Evolutionary conservation across 2,113 vertebrate species (phyloP).

Genomic region (Clarias magur): DNA sequence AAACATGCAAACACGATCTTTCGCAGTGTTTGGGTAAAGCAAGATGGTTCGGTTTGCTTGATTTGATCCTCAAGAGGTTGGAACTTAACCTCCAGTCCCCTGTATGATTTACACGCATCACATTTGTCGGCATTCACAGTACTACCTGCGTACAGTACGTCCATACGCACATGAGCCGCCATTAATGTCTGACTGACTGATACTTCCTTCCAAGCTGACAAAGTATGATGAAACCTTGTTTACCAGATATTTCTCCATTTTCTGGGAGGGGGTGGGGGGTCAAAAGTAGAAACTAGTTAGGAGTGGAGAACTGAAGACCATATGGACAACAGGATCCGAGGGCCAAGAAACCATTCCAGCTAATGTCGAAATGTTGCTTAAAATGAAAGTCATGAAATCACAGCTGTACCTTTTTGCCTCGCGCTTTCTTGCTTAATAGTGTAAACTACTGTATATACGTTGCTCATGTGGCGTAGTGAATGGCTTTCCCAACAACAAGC

Average conservation of each 20-base stretch:
- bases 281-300: not conserved
- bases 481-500: not conserved
- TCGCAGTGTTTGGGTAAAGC: slow-evolving; percentile 2
- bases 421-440: not conserved
- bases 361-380: not conserved
- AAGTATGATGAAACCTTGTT: not conserved
- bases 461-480: not conserved
- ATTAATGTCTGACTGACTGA: not conserved
- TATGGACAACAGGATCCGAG: not conserved
- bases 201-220: not conserved
- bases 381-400: not conserved
- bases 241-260: not conserved
- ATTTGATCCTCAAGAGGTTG: slow-evolving; percentile 9
- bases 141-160: no score
- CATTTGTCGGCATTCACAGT: not conserved
- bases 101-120: not conserved
- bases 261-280: not conserved
- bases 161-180: no score
- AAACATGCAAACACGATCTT: slow-evolving; percentile 37
- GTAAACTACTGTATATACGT: not conserved
- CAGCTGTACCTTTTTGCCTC: not conserved
- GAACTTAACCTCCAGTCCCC: not conserved
- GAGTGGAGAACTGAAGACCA: not conserved
- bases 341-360: not conserved
- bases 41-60: slow-evolving; percentile 22